Evolutionary conservation across 2,797 vertebrate genomes (phyloP).

Genomic region (Myripristis jacobus): DNA sequence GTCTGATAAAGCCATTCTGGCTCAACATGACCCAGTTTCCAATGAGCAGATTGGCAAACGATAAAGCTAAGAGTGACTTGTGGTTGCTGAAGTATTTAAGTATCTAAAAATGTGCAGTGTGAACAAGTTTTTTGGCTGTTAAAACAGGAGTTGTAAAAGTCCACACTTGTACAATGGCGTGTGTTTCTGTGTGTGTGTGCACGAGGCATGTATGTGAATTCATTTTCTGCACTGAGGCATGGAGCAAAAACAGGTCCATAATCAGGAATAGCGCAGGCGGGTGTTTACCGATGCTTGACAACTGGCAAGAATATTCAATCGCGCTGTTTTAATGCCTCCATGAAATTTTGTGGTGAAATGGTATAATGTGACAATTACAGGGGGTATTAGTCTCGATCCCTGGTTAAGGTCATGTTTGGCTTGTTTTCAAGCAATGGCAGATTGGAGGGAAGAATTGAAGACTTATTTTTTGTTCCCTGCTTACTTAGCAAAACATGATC

Average conservation of each 20-base stretch:
- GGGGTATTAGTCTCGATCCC: background rate
- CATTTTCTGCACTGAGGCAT: slow-evolving; percentile 30
- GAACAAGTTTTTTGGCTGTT: slow-evolving; percentile 29
- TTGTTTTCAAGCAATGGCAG: background rate
- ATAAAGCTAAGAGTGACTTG: slow-evolving; percentile 47
- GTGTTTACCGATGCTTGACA: slow-evolving; percentile 30
- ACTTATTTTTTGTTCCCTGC: background rate
- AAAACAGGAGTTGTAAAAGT: slow-evolving; percentile 12
- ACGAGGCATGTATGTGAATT: slow-evolving; percentile 20
- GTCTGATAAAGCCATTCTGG: slow-evolving; percentile 62
- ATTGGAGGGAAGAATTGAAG: background rate
- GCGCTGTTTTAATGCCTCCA: slow-evolving; percentile 11
- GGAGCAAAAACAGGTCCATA: slow-evolving; percentile 18
- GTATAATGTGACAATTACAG: slow-evolving; percentile 22
- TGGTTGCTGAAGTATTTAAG: slow-evolving; percentile 42
- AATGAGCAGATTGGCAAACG: slow-evolving; percentile 45
- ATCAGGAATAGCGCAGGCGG: slow-evolving; percentile 23
- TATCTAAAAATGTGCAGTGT: slow-evolving; percentile 36
- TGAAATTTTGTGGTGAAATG: slow-evolving; percentile 26
- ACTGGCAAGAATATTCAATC: slow-evolving; percentile 35
- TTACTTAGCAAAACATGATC: background rate
- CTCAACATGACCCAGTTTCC: slow-evolving; percentile 75
- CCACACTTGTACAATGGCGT: background rate
- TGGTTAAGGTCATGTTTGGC: background rate
- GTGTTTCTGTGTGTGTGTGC: slow-evolving; percentile 2